These are phyloP conservation scores for Melanotaenia maccullochi DNA, from an alignment of 2,797 vertebrate species.

Conservation along the genomic window DNA sequence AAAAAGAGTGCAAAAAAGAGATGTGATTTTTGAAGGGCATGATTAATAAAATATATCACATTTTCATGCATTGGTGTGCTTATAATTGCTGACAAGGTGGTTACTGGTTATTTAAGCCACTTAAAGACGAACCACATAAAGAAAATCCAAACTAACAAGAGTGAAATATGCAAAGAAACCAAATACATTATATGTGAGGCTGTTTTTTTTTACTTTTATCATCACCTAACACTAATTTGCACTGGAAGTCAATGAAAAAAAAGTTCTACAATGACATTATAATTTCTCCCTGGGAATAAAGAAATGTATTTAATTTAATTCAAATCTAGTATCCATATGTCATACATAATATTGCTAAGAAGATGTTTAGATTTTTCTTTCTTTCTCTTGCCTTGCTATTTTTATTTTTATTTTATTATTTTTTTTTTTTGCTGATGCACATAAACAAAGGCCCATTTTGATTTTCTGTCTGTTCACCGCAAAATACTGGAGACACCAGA, in stretches of 20 bases:
- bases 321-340: no score
- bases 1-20: not conserved
- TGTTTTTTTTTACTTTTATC: not conserved
- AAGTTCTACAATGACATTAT: no score
- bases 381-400: not conserved
- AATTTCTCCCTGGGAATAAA: no score
- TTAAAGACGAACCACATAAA: not conserved
- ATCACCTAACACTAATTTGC: not conserved
- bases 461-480: slow-evolving; percentile 22
- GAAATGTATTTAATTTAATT: no score
- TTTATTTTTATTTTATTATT: not conserved
- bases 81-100: slow-evolving; percentile 25
- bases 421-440: not conserved
- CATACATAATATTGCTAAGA: not conserved
- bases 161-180: not conserved
- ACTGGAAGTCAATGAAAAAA: not conserved
- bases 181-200: not conserved
- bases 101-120: not conserved
- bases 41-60: slow-evolving; percentile 64
- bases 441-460: slow-evolving; percentile 5
- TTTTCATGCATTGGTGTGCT: slow-evolving; percentile 49
- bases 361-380: not conserved
- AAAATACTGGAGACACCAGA: slow-evolving; percentile 4
- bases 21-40: slow-evolving; percentile 9
- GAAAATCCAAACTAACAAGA: not conserved